phyloP scores from a whole-genome alignment of 2,888 invertebrate genomes.

The Zaprionus lineosus region DNA sequence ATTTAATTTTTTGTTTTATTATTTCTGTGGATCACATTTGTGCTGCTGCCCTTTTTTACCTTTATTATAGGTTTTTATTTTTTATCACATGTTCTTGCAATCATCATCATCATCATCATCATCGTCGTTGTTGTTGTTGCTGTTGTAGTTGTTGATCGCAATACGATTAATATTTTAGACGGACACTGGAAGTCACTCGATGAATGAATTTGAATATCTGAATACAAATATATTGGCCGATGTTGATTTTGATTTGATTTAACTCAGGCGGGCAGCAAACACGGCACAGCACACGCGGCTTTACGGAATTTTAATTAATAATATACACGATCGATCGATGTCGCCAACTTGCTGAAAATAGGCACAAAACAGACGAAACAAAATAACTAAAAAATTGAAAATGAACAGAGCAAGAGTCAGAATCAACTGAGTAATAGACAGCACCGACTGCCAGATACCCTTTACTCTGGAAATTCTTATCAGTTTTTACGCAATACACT shows the following conservation, averaged over 20 bases:
- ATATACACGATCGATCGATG: slow-evolving; percentile 63
- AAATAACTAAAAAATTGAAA: slow-evolving; percentile 35
- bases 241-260: slow-evolving; percentile 49
- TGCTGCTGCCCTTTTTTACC: slow-evolving; percentile 32
- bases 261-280: slow-evolving; percentile 13
- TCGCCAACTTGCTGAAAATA: slow-evolving; percentile 71
- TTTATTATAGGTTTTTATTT: slow-evolving; percentile 14
- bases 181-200: slow-evolving; percentile 47
- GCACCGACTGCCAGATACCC: slow-evolving; percentile 8
- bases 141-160: slow-evolving; percentile 8
- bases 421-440: no score
- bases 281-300: slow-evolving; percentile 33
- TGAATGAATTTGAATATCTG: slow-evolving; percentile 75
- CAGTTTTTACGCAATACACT: no score
- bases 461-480: no score
- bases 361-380: slow-evolving; percentile 49
- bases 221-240: slow-evolving; percentile 41
- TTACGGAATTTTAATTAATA: slow-evolving; percentile 74
- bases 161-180: slow-evolving; percentile 47
- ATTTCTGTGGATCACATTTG: slow-evolving; percentile 26
- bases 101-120: slow-evolving; percentile 26
- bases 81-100: slow-evolving; percentile 54
- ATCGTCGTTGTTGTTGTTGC: no score
- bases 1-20: slow-evolving; percentile 4
- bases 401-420: slow-evolving; percentile 1